phyloP scores from a whole-genome alignment of 2,797 vertebrate genomes.

The Vipera ursinii region DNA sequence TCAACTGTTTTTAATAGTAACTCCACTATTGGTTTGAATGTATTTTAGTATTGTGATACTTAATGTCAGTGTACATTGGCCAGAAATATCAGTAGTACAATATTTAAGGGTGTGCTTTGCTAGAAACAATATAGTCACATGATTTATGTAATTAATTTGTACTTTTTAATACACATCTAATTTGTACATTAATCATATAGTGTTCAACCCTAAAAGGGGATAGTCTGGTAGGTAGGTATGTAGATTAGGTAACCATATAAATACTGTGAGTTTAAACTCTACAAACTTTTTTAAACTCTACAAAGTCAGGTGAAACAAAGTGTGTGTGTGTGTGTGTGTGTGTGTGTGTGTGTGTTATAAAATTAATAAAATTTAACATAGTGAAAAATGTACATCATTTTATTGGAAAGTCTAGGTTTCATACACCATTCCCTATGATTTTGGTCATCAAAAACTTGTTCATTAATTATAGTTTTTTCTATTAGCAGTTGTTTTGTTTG shows the following conservation, averaged over 20 bases:
- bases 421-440: background rate
- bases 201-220: background rate
- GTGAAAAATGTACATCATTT: background rate
- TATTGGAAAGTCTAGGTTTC: conserved; percentile 6
- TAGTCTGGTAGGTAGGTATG: background rate
- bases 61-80: background rate
- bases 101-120: background rate
- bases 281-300: background rate
- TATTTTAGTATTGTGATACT: background rate
- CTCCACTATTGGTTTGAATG: background rate
- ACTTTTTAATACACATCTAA: background rate
- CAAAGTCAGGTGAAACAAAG: background rate
- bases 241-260: background rate
- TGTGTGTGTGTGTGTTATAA: background rate
- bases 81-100: background rate
- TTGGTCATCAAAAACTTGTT: background rate
- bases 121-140: background rate
- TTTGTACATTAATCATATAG: background rate
- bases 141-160: background rate
- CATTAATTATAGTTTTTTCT: background rate
- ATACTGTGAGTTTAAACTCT: background rate
- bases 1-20: background rate
- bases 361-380: background rate
- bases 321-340: background rate
- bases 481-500: background rate